phyloP scores from a whole-genome alignment of 2,797 vertebrate genomes.

The Hoplostethus mediterraneus region DNA sequence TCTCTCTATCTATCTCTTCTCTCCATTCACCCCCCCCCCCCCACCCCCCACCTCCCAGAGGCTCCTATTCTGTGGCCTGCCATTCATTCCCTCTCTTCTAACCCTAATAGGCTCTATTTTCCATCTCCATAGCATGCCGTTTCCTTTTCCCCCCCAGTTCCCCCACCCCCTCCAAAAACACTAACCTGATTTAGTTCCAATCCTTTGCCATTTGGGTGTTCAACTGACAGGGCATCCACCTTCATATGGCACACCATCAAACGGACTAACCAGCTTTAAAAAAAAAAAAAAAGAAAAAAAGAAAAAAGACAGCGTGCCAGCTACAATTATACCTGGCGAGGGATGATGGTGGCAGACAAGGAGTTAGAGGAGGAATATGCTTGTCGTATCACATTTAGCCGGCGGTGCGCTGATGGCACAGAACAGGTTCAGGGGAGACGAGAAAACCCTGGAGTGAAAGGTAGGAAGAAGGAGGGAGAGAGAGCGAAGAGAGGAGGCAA shows the following conservation, averaged over 20 bases:
- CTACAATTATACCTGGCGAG: slow-evolving; percentile 62
- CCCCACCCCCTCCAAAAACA: slow-evolving; percentile 28
- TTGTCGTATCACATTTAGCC: slow-evolving; percentile 73
- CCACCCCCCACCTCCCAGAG: neutral
- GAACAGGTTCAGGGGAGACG: slow-evolving; percentile 48
- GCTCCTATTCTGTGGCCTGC: slow-evolving; percentile 12
- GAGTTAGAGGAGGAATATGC: slow-evolving; percentile 65
- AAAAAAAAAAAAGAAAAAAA: slow-evolving; percentile 9
- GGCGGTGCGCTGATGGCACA: slow-evolving; percentile 45
- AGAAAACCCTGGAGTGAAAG: slow-evolving; percentile 37
- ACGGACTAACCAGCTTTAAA: slow-evolving; percentile 45
- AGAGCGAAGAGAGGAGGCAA: neutral
- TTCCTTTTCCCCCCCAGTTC: neutral
- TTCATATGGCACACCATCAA: slow-evolving; percentile 56
- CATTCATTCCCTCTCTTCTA: slow-evolving; percentile 5
- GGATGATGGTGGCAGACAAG: slow-evolving; percentile 53
- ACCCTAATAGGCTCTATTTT: slow-evolving; percentile 26
- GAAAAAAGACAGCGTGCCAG: slow-evolving; percentile 43
- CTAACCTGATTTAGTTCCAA: slow-evolving; percentile 56
- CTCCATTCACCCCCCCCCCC: neutral
- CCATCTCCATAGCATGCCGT: neutral
- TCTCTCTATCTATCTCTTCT: slow-evolving; percentile 11
- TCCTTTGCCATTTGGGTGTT: slow-evolving; percentile 35
- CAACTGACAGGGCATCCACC: slow-evolving; percentile 36
- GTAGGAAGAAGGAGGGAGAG: slow-evolving; percentile 17